Evolutionary conservation across 2,113 vertebrate genomes (phyloP).

Genomic region (Paracanthobrama guichenoti): DNA sequence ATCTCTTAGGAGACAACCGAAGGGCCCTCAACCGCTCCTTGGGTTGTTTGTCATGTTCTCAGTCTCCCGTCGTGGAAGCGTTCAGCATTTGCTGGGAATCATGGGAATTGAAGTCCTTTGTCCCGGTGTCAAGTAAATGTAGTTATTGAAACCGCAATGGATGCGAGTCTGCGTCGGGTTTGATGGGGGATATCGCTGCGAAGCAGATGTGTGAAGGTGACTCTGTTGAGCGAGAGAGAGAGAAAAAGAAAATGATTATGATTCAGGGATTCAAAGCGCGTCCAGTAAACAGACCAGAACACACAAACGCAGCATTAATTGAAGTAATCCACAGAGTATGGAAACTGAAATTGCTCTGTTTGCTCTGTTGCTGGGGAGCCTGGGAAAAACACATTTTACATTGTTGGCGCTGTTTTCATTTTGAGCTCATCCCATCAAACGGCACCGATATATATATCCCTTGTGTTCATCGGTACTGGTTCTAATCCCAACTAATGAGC

Average conservation of each 20-base stretch:
- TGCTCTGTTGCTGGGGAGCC: constrained; percentile 27
- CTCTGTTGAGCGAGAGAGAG: background rate
- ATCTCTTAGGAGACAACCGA: constrained; percentile 34
- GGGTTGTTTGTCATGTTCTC: constrained; percentile 24
- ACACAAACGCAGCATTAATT: constrained; percentile 33
- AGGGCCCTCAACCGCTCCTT: constrained; percentile 11
- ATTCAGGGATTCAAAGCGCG: constrained; percentile 5
- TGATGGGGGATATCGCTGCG: constrained; percentile 1
- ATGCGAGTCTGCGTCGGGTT: background rate
- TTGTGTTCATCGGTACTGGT: constrained; percentile 24
- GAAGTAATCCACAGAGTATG: constrained; percentile 37
- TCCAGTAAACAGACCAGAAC: constrained; percentile 8
- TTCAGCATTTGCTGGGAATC: constrained; percentile 1
- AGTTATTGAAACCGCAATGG: constrained; percentile 11
- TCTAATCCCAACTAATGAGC: constrained; percentile 40
- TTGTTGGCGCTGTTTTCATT: constrained; percentile 21
- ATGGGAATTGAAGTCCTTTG: constrained; percentile 42
- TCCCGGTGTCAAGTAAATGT: constrained; percentile 1
- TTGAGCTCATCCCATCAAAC: constrained; percentile 40
- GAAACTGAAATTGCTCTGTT: constrained; percentile 37
- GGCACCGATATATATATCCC: background rate
- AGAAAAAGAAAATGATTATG: constrained; percentile 16
- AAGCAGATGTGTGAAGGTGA: no score
- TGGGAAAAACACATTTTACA: constrained; percentile 31
- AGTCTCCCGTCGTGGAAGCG: background rate